Evolutionary conservation across 2,113 vertebrate genomes (phyloP), one percentile per base, ranked within the genome.

Genomic region (Lipophrys pholis): DNA sequence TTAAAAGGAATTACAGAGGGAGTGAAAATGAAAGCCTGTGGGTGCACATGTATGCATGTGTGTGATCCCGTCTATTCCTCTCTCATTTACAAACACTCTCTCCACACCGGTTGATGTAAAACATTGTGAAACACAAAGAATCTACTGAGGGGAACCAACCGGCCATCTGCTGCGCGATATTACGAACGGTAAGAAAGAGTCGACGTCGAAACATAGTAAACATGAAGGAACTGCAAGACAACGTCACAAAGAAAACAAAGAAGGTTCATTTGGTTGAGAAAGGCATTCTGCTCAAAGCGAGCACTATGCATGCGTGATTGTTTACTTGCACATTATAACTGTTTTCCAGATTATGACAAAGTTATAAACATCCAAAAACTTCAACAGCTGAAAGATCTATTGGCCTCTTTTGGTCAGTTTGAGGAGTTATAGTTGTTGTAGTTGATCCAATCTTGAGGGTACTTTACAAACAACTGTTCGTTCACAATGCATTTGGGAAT

Each of bases 1-100:
- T 83, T 80, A 66, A 85, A 83, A 76, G 63, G 69, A 85, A 72
- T 83, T 83, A 76, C 52, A 84, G 60, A 59, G 73, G 78, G 69
- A 62, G 80, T 76, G 75, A 77, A 82, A 87, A 84, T 80, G 48
- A 76, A 53, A 74, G 68, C 46, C 36, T 61, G 56, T 4, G 21
- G 4, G 21, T 2, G 21, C 21, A 30, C 1, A 43, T 76, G 59
- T 76, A 59, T 70, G 63, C 7, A 11, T 59, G 55, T 64, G 17
- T 57, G 60, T 38, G 69, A 41, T 45, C 6, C 51, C 50, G 53
- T 49, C 59, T 42, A 41, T 43, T 62, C 7, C 21, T 39, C 53
- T 58, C n/a, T 56, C 42, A 53, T 30, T 73, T 45, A 73, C 11
- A 56, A 38, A 49, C 14, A 39, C n/a, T 43, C 45, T 63, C 2